Evolutionary conservation across 2,888 invertebrate genomes (phyloP).

Genomic region (Bruchidius siliquastri): DNA sequence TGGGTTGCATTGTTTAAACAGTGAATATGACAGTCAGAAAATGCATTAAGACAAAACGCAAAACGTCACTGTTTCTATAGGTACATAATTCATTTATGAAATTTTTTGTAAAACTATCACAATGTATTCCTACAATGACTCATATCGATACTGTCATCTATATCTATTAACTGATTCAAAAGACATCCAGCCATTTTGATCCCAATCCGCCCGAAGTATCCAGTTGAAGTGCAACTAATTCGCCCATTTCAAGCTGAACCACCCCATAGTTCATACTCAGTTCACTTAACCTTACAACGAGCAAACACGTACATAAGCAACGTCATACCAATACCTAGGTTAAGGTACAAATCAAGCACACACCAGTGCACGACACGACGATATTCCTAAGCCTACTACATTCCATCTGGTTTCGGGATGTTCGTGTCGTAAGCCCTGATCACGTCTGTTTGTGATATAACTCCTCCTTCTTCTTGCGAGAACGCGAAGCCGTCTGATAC

Average conservation of each 20-base stretch:
- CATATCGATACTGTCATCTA: too few species aligned
- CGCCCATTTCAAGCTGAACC: not conserved
- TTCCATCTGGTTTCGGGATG: conserved; percentile 72
- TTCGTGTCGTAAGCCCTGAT: conserved; percentile 96
- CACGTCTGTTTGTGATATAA: conserved; percentile 88
- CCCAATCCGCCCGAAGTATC: too few species aligned
- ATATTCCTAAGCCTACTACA: conserved; percentile 15
- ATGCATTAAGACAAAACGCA: too few species aligned
- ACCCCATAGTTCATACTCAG: not conserved
- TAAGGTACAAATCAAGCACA: not conserved
- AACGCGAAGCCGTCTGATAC: conserved; percentile 92
- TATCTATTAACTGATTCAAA: too few species aligned
- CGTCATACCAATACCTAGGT: not conserved
- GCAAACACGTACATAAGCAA: not conserved
- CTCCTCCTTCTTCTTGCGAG: conserved; percentile 98
- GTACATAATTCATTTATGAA: too few species aligned
- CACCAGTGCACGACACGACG: not conserved
- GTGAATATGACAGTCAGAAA: too few species aligned
- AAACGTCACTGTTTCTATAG: too few species aligned
- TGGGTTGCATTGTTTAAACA: too few species aligned
- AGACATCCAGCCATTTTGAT: too few species aligned
- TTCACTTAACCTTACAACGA: not conserved
- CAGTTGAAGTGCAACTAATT: not conserved
- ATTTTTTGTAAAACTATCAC: too few species aligned
- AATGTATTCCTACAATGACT: too few species aligned